phyloP scores from a whole-genome alignment of 2,797 vertebrate genomes.

The Stomatorhinus walkeri region DNA sequence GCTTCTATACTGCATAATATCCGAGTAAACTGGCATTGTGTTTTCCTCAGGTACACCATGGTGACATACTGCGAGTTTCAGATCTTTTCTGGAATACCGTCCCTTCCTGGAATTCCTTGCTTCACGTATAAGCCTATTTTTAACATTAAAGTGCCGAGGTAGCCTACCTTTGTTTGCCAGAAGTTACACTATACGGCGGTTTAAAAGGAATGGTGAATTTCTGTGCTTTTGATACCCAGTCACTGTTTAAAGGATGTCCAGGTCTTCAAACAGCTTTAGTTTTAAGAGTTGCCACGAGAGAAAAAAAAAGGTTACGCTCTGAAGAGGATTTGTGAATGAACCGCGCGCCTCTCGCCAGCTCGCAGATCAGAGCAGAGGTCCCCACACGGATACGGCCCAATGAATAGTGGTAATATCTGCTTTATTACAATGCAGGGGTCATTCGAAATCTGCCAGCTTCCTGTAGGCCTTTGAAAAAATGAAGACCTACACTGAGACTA shows the following conservation, averaged over 20 bases:
- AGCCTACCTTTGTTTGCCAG: background rate
- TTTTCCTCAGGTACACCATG: background rate
- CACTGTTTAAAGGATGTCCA: background rate
- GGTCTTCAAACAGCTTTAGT: background rate
- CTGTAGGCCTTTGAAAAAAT: slow-evolving; percentile 47
- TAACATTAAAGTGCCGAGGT: background rate
- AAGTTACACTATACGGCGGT: background rate
- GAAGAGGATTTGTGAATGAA: slow-evolving; percentile 75
- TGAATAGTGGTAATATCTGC: slow-evolving; percentile 57
- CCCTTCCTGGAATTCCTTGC: background rate
- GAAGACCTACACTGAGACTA: slow-evolving; percentile 34
- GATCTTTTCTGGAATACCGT: background rate
- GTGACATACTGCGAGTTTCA: background rate
- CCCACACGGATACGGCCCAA: slow-evolving; percentile 64
- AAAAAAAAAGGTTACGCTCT: slow-evolving; percentile 52
- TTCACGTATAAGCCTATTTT: background rate
- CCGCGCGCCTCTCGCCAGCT: slow-evolving; percentile 64
- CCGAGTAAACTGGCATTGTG: background rate
- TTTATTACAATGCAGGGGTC: slow-evolving; percentile 58
- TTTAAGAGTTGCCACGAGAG: slow-evolving; percentile 34
- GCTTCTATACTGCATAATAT: background rate
- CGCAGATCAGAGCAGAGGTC: slow-evolving; percentile 62
- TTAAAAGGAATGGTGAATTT: background rate
- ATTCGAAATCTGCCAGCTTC: slow-evolving; percentile 51
- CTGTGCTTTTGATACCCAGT: background rate